phyloP scores from a whole-genome alignment of 2,888 invertebrate genomes.

The Acrobasis consociella region DNA sequence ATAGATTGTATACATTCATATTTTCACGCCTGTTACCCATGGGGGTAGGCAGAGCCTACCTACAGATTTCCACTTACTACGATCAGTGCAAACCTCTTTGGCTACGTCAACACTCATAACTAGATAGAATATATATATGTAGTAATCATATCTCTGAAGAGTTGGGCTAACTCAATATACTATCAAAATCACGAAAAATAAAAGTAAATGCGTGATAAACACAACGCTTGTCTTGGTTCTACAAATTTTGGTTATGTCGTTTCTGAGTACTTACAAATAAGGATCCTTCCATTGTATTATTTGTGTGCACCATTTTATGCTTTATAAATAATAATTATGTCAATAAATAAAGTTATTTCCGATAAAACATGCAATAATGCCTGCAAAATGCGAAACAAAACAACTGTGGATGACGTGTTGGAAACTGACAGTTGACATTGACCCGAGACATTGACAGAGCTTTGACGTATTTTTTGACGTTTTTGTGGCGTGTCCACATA shows the following conservation, averaged over 20 bases:
- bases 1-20: no score
- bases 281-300: conserved; percentile 62
- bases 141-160: no score
- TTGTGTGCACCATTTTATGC: conserved; percentile 63
- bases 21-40: no score
- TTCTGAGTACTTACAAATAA: conserved; percentile 60
- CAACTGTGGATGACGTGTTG: conserved; percentile 24
- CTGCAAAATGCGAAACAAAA: conserved; percentile 9
- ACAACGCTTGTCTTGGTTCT: no score
- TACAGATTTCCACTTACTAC: no score
- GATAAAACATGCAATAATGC: conserved; percentile 23
- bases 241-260: background rate
- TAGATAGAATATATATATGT: no score
- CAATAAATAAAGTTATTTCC: conserved; percentile 9
- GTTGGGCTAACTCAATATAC: no score
- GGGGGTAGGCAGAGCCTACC: no score
- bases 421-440: conserved; percentile 1
- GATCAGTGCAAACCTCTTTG: no score
- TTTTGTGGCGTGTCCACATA: background rate
- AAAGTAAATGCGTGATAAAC: no score
- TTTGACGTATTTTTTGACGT: background rate
- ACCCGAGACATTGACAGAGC: background rate
- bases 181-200: no score
- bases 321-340: conserved; percentile 21
- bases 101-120: no score